Percentiles rank a stretch among this genome's conserved stretches.
phyloP scores from a whole-genome alignment of 1,140 invertebrate genomes.

The Pseudomyrmex concolor region DNA sequence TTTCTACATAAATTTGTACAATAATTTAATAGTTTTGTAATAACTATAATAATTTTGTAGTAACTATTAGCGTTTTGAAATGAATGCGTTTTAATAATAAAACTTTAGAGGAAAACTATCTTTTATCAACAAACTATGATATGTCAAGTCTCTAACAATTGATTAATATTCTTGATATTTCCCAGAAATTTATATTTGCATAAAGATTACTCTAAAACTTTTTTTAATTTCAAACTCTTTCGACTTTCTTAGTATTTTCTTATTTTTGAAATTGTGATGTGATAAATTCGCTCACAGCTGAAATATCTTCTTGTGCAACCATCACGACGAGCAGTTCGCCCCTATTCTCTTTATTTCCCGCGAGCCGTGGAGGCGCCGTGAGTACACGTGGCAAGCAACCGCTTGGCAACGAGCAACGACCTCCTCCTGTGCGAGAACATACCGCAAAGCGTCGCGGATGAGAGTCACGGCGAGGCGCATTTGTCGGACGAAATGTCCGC shows the following conservation, averaged over 20 bases:
- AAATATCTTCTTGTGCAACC: conserved; percentile 7
- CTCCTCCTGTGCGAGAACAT: conserved; percentile 52
- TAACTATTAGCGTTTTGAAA: background rate
- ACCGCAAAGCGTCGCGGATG: conserved; percentile 5
- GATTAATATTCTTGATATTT: background rate
- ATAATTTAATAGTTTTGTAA: background rate
- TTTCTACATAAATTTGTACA: background rate
- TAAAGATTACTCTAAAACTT: background rate
- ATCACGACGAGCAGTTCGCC: background rate
- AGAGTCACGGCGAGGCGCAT: conserved; percentile 50
- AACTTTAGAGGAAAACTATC: background rate
- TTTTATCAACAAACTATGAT: background rate
- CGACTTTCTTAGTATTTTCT: background rate
- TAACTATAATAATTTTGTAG: background rate
- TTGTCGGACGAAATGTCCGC: conserved; percentile 57
- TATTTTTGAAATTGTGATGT: background rate
- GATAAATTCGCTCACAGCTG: background rate
- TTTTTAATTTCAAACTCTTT: background rate
- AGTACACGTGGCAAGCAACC: conserved; percentile 61
- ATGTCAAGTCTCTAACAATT: background rate
- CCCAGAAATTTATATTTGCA: background rate
- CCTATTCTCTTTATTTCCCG: conserved; percentile 47
- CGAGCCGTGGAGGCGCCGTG: conserved; percentile 28
- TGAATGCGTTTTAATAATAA: too few relatives aligned
- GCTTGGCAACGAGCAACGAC: conserved; percentile 70